Base-by-base conservation (phyloP, 2,888 invertebrate species). In the Ectropis crepuscularia region DNA sequence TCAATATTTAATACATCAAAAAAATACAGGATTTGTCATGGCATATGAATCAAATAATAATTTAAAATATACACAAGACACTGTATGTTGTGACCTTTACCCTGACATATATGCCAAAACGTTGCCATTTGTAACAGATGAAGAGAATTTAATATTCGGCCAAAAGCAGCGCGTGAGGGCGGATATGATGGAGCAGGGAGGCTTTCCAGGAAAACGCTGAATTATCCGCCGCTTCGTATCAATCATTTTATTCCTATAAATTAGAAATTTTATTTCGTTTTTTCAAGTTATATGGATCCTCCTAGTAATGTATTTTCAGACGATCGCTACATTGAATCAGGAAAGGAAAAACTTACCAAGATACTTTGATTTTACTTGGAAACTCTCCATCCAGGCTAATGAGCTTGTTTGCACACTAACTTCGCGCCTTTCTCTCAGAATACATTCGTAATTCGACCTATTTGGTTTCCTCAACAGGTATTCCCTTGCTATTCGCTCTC, bases 111-210 rank as follows among this genome's bases (percentile, higher is more conserved):
- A 55, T 88, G 78, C 79, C 83, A 82, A 64, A 81, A 80, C 73
- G 76, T 77, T 80, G 77, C 78, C 77, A 71, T 79, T 79, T 81
- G 82, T 77, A 76, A 76, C 82, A 86, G 85, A 85, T 85, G 83
- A 81, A 79, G 80, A 82, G 85, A 89, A 89, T 90, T 89, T 88
- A 90, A 90, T 90, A 89, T 89, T 86, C 85, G 81, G 71, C 73
- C 78, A 82, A 78, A 79, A 84, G 75, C 82, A 39, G n/a, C 82
- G 85, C 80, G 81, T 81, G 84, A 80, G 82, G 71, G 70, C 67
- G 72, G 68, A 73, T 37, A 68, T 64, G 66, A 38, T 41, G 61
- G 63, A 57, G 51, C 48, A 63, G 69, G 71, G 65, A 69, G 58
- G 59, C 57, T 67, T 71, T 70, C 71, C 69, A 78, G 72, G 76